Evolutionary conservation across 2,888 invertebrate genomes (phyloP).

Genomic region (Kuschelorhynchus macadamiae): DNA sequence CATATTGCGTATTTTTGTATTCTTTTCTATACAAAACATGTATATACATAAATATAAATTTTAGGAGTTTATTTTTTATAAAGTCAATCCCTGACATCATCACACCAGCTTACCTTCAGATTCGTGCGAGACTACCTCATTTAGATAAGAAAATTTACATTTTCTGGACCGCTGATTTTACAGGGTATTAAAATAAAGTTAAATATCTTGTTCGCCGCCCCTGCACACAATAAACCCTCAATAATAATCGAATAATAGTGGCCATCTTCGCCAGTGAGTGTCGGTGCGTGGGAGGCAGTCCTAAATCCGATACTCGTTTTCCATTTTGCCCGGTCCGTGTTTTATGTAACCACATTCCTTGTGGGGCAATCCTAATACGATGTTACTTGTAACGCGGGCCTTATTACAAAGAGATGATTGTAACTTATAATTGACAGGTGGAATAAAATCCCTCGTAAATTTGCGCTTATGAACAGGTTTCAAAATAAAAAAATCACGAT

Average conservation of each 20-base stretch:
- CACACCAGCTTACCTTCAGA: too few relatives aligned
- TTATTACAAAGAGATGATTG: constrained; percentile 49
- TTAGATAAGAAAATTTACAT: constrained; percentile 13
- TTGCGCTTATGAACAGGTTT: constrained; percentile 37
- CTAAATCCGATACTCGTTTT: constrained; percentile 43
- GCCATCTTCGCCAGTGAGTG: constrained; percentile 36
- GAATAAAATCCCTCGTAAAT: constrained; percentile 48
- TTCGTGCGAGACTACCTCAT: too few relatives aligned
- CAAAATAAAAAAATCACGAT: constrained; percentile 22
- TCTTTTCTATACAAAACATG: too few relatives aligned
- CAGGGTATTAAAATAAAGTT: constrained; percentile 21
- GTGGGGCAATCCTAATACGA: constrained; percentile 43
- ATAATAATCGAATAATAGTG: constrained; percentile 45
- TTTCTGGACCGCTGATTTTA: constrained; percentile 28
- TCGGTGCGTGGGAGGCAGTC: constrained; percentile 39
- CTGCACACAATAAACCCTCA: constrained; percentile 44
- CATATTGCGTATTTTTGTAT: too few relatives aligned
- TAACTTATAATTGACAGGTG: constrained; percentile 49
- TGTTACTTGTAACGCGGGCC: constrained; percentile 47
- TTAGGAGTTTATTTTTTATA: too few relatives aligned
- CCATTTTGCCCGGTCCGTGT: constrained; percentile 40
- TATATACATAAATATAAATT: too few relatives aligned
- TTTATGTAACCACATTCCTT: constrained; percentile 48
- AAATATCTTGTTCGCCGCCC: constrained; percentile 40
- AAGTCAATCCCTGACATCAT: too few relatives aligned